A percentile compares a stretch with the other conserved stretches of the same genome.
Conservation (phyloP, 2,113 vertebrate species). For the Marmota flaviventris region DNA sequence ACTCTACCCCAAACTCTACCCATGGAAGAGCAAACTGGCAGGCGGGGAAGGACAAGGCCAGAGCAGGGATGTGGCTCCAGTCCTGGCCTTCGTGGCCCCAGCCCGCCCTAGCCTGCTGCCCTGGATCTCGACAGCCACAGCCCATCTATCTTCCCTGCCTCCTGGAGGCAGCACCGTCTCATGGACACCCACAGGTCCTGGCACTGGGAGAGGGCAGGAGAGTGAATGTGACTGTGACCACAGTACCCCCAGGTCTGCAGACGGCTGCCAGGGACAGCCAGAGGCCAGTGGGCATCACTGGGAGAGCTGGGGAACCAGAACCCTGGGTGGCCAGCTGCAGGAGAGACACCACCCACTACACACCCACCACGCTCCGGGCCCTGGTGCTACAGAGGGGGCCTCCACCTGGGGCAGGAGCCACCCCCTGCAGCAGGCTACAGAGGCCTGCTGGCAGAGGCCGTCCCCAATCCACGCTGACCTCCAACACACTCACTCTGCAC, state of each 20-base stretch:
- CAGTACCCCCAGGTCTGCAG: not conserved
- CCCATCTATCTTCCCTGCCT: not conserved
- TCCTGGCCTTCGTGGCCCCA: not conserved
- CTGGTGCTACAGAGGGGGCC: no score
- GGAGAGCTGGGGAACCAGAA: not conserved
- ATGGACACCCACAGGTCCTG: not conserved
- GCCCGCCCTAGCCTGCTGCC: not conserved
- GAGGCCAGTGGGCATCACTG: not conserved
- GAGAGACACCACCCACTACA: not conserved
- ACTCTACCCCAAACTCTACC: not conserved
- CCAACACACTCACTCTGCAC: no score
- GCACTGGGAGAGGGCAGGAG: no score
- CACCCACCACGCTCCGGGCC: not conserved
- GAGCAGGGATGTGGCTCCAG: not conserved
- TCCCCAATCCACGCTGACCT: no score
- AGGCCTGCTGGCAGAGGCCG: no score
- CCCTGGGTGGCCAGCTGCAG: no score
- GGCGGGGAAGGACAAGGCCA: not conserved
- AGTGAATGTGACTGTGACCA: not conserved
- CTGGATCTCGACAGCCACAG: no score
- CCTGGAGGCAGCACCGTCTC: no score
- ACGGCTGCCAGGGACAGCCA: not conserved
- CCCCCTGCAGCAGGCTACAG: no score
- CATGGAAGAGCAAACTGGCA: no score
- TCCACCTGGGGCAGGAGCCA: not conserved